Conservation (phyloP, 1,140 invertebrate species). For the Ridgeia piscesae region DNA sequence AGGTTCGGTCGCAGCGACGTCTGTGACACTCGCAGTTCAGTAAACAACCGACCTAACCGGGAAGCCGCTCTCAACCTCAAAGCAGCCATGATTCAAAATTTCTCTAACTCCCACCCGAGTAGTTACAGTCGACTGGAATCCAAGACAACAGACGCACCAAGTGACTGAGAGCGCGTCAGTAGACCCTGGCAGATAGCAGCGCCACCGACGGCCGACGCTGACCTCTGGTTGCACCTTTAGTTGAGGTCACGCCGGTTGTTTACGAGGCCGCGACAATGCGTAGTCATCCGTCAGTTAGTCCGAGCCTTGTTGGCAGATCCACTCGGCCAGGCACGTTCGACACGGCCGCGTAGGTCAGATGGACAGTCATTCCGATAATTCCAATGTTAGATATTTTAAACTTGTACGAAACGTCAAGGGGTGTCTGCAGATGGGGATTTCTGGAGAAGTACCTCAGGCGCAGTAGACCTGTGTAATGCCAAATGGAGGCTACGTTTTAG, state of each 20-base stretch:
- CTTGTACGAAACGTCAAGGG: no score
- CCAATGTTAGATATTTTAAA: no score
- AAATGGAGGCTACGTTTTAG: no score
- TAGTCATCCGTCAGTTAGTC: background rate
- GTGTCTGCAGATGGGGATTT: no score
- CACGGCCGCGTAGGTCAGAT: no score
- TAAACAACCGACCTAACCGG: background rate
- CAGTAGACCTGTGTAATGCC: no score
- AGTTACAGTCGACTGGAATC: background rate
- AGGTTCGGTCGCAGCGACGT: background rate
- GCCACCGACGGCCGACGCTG: background rate
- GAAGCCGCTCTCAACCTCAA: background rate
- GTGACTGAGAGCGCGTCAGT: background rate
- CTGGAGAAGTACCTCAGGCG: no score
- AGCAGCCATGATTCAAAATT: background rate
- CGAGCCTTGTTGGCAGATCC: background rate
- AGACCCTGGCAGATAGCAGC: background rate
- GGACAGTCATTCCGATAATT: no score
- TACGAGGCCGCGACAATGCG: background rate
- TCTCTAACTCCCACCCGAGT: background rate
- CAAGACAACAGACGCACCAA: background rate
- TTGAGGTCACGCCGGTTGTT: background rate
- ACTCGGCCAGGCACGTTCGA: background rate
- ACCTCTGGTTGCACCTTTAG: background rate
- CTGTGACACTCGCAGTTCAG: background rate